A percentile compares a stretch with the other conserved stretches of the same genome.
These are phyloP conservation scores for Porites cylindrica DNA, from an alignment of 92 coral and sea anemone genomes.

Conservation along the genomic window DNA sequence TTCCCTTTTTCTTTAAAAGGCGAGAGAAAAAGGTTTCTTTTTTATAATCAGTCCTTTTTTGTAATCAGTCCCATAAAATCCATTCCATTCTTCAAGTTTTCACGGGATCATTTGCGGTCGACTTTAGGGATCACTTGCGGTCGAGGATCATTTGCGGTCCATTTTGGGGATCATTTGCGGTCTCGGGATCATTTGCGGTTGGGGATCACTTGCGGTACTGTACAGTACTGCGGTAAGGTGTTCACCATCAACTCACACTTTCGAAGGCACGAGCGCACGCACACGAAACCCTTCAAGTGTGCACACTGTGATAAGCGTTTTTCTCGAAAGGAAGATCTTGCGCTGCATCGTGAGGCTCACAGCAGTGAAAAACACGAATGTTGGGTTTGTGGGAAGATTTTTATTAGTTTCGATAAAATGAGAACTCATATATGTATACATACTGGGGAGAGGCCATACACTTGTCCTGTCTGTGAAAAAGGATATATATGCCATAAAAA, in stretches of 20 bases:
- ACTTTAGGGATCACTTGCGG: too few species aligned
- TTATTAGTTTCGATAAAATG: not conserved
- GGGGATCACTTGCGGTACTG: too few species aligned
- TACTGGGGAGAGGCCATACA: constrained; percentile 18
- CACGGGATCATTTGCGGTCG: too few species aligned
- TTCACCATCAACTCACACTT: not conserved
- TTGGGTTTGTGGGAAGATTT: constrained; percentile 11
- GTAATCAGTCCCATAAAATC: too few species aligned
- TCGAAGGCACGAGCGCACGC: constrained; percentile 23
- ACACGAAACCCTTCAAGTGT: not conserved
- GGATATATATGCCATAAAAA: not conserved
- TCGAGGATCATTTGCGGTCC: too few species aligned
- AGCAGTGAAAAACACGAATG: constrained; percentile 3
- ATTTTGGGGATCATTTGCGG: too few species aligned
- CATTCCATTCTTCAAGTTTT: too few species aligned
- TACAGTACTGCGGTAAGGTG: constrained; percentile 5
- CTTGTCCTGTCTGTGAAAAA: constrained; percentile 2
- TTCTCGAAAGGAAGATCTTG: constrained; percentile 9
- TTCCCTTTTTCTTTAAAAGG: too few species aligned
- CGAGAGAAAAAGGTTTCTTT: too few species aligned
- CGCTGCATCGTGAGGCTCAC: not conserved
- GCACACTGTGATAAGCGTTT: not conserved
- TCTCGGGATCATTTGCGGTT: too few species aligned
- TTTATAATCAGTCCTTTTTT: too few species aligned
- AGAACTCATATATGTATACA: not conserved